Base-by-base conservation (phyloP, 2,113 vertebrate species). In the Paedocypris sp. region DNA sequence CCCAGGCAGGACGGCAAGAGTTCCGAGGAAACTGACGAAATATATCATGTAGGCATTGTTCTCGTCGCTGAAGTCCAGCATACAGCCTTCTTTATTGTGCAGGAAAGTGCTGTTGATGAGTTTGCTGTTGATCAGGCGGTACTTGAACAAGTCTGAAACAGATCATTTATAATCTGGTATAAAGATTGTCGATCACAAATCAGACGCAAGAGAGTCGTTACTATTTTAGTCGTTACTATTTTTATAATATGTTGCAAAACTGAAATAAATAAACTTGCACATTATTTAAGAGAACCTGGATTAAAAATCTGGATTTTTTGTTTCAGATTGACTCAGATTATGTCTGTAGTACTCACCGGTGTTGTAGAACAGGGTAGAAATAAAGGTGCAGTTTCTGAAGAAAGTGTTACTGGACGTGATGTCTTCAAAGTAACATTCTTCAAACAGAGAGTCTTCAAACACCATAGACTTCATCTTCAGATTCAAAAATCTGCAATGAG, bases 41-140 rank as follows among this genome's bases (percentile, higher is more conserved):
- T 98, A 98, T 64, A 98, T 87, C 95, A 97, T 97, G 86, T 98
- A 98, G 78, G 95, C 95, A 0, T 91, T 94, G 53, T 96, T 96
- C 0, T 97, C 92, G 0, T 96, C 93, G 0, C 92, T 91, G 77
- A 96, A 85, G 22, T 98, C 95, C 5, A 98, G 83, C 60, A 91
- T 88, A 65, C 94, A 98, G 68, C 93, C 94, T 67, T 98, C 92
- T 69, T 98, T 98, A 81, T 89, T 95, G 86, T 98, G 93, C 73
- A 95, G 77, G 83, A 98, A 98, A 0, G 90, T 97, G 80, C 92
- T 94, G 84, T 98, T 98, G 67, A 92, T 46, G 73, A 98, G 82
- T 5, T 80, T 83, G 72, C 90, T 88, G 83, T 93, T 91, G 77
- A 93, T 77, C 70, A 98, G 80, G 75, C 95, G 85, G 79, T 95